Evolutionary conservation across 2,113 vertebrate genomes (phyloP), one percentile per base, ranked within the genome.

Genomic region (Mustela nigripes): DNA sequence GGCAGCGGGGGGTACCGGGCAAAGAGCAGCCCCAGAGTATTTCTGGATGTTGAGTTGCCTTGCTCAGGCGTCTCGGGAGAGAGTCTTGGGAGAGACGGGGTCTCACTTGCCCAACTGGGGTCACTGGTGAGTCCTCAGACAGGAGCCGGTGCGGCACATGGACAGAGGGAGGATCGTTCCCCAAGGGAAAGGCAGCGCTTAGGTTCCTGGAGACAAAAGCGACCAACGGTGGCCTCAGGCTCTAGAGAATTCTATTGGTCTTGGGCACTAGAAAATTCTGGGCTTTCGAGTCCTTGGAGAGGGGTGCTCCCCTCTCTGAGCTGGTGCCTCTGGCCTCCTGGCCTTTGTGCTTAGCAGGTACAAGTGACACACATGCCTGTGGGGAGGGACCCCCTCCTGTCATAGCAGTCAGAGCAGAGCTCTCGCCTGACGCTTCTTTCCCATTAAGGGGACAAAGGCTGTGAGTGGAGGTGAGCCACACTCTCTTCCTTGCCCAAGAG

Each of bases 391-490:
- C 11, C 21, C 21, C 10, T 76, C 39, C 67, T 12, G 50, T 62
- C 45, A 56, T 21, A 6, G 36, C 19, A 4, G 0, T 42, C 2
- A 33, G 63, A 69, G 31, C 56, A n/a, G 33, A 31, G 21, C 36
- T 60, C 58, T 24, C 16, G 8, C 58, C 28, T 24, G 1, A 28
- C 28, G 5, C 28, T 33, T 67, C 22, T 76, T 56, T 33, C n/a
- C 26, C 36, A 11, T 10, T 42, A 11, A 6, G 67, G 33, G 58
- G 22, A 28, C 60, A 16, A 16, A 79, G 67, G 31, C 24, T 42
- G 78, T 5, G n/a, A 21, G 3, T 4, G 11, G 36, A 58, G 15
- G 10, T 0, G 12, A 60, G 0, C 21, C n/a, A 26, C 19, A 4
- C 7, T 42, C 19, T 4, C 50, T 24, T 81, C n/a, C 63, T 45